A percentile compares a stretch with the other conserved stretches of the same genome.
Evolutionary conservation across 2,888 invertebrate genomes (phyloP).

Genomic region (Venusia cambrica): DNA sequence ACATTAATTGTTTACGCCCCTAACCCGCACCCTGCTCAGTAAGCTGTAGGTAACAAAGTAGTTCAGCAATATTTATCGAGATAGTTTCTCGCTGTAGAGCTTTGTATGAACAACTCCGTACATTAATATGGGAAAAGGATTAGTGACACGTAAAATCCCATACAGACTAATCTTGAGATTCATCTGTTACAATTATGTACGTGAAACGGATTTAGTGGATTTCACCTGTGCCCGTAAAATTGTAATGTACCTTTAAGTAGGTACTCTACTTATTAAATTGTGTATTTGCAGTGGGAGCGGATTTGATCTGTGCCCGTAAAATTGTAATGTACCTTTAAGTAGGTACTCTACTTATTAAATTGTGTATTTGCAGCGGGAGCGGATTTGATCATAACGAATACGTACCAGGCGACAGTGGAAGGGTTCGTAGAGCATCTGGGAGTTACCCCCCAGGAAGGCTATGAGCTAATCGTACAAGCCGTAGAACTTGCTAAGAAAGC

Average conservation of each 20-base stretch:
- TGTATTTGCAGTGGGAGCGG: slow-evolving; percentile 87
- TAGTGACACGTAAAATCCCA: slow-evolving; percentile 43
- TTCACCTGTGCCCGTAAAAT: slow-evolving; percentile 28
- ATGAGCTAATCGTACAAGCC: slow-evolving; percentile 86
- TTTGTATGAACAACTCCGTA: slow-evolving; percentile 14
- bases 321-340: too few species aligned
- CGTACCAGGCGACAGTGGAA: slow-evolving; percentile 92
- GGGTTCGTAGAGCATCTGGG: slow-evolving; percentile 89
- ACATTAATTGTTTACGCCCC: slow-evolving; percentile 70
- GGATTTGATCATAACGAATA: slow-evolving; percentile 92
- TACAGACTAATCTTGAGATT: slow-evolving; percentile 49
- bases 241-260: too few species aligned
- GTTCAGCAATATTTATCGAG: slow-evolving; percentile 62
- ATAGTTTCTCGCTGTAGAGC: slow-evolving; percentile 50
- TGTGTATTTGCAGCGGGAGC: slow-evolving; percentile 86
- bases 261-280: too few species aligned
- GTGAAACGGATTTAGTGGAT: slow-evolving; percentile 48
- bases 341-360: too few species aligned
- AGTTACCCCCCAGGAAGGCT: slow-evolving; percentile 84
- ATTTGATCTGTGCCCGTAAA: too few species aligned
- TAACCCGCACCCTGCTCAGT: slow-evolving; percentile 61
- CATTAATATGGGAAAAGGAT: slow-evolving; percentile 39
- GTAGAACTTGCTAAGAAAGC: slow-evolving; percentile 89
- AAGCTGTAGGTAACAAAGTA: slow-evolving; percentile 47
- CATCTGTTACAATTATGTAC: slow-evolving; percentile 53